Evolutionary conservation across 2,888 invertebrate species (phyloP).

Genomic region (Epirrhoe tristata): DNA sequence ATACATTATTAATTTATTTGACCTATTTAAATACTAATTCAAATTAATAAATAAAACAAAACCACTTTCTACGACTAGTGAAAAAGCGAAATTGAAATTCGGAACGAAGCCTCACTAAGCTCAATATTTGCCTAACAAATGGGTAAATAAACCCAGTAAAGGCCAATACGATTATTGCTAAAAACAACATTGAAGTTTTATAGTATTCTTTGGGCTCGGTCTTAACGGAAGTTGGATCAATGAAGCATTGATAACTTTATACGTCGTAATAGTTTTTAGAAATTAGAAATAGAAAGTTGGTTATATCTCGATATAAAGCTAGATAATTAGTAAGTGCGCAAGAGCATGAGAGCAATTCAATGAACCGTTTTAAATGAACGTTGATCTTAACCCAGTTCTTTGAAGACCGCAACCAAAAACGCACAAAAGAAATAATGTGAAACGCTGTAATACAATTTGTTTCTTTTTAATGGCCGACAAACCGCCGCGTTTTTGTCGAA

Average conservation of each 20-base stretch:
- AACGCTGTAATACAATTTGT: conserved; percentile 37
- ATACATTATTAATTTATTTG: neutral
- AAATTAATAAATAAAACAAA: conserved; percentile 18
- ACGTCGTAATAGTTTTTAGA: conserved; percentile 22
- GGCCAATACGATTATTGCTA: conserved; percentile 63
- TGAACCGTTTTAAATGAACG: conserved; percentile 57
- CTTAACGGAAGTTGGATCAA: conserved; percentile 17
- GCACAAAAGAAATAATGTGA: conserved; percentile 43
- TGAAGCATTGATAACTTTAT: conserved; percentile 15
- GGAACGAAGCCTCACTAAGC: conserved; percentile 55
- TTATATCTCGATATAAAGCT: conserved; percentile 18
- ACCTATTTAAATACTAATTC: neutral
- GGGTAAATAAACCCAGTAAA: conserved; percentile 64
- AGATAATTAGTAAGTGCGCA: conserved; percentile 36
- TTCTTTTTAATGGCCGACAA: conserved; percentile 28
- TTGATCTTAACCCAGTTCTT: conserved; percentile 67
- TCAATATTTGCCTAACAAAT: conserved; percentile 72
- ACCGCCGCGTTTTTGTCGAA: conserved; percentile 11
- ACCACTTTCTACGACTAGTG: conserved; percentile 59
- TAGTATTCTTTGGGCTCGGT: conserved; percentile 41
- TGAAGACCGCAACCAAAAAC: conserved; percentile 47
- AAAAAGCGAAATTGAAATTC: conserved; percentile 67
- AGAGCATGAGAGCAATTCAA: conserved; percentile 50
- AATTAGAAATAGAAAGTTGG: conserved; percentile 46
- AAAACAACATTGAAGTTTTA: conserved; percentile 51